These are phyloP conservation scores for Pteromalus puparum DNA, from an alignment of 1,140 invertebrate genomes.

Conservation along the genomic window DNA sequence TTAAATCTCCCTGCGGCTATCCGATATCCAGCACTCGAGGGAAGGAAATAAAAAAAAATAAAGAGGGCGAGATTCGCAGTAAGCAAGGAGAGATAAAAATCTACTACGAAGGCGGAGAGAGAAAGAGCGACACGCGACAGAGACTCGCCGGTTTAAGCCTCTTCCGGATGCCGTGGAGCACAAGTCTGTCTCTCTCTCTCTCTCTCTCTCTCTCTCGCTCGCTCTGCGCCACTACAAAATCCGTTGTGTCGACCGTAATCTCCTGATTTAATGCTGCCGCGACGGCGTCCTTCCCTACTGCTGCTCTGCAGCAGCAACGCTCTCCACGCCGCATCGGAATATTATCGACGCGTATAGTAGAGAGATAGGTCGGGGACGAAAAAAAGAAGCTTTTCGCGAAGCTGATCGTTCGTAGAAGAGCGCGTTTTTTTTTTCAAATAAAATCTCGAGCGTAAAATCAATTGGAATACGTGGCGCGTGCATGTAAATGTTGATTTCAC, in stretches of 20 bases:
- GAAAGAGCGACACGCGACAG: slow-evolving; percentile 15
- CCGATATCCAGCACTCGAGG: background rate
- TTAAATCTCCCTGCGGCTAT: background rate
- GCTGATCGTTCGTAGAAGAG: background rate
- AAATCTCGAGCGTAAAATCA: no score
- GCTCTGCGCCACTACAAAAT: slow-evolving; percentile 34
- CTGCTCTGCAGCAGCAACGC: background rate
- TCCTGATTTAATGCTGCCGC: slow-evolving; percentile 46
- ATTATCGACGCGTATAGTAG: slow-evolving; percentile 29
- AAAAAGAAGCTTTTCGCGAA: background rate
- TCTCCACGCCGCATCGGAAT: slow-evolving; percentile 25
- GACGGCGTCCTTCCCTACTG: background rate
- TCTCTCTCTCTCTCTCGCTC: background rate
- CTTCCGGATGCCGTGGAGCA: background rate
- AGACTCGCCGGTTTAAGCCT: slow-evolving; percentile 47
- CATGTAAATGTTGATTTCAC: no score
- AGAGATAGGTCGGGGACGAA: background rate
- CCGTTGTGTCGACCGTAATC: slow-evolving; percentile 47
- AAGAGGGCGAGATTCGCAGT: background rate
- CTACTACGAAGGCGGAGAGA: slow-evolving; percentile 7
- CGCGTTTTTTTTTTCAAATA: no score
- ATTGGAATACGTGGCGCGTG: no score
- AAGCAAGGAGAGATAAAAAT: background rate
- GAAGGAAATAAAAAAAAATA: slow-evolving; percentile 5
- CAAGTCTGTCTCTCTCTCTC: background rate